Evolutionary conservation across 30 jellyfish, hydroid and myxozoan species (phyloP).

Genomic region (Hydractinia echinata): DNA sequence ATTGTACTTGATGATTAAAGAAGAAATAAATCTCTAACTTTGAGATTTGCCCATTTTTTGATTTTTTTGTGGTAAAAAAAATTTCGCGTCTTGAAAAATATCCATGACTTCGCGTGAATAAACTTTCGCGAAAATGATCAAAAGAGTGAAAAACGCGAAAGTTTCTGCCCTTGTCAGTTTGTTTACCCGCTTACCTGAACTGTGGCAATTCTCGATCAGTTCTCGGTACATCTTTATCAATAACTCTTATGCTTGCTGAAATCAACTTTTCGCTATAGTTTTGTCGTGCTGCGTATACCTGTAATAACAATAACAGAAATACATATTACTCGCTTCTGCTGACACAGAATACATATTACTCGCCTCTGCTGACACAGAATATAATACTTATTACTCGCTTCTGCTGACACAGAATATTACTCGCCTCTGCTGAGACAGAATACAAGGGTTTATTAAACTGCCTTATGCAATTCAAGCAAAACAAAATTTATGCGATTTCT

Average conservation of each 20-base stretch:
- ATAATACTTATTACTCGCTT: not conserved
- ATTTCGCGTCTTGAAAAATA: too few species aligned
- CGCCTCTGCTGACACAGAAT: not conserved
- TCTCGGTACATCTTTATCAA: conserved; percentile 90
- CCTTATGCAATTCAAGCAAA: too few species aligned
- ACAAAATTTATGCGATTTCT: too few species aligned
- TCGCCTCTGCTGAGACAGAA: too few species aligned
- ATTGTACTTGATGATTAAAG: too few species aligned
- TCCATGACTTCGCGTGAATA: too few species aligned
- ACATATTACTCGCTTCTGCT: not conserved
- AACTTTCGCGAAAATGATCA: too few species aligned
- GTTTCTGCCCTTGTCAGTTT: not conserved
- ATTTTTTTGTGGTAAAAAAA: too few species aligned
- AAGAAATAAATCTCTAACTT: too few species aligned
- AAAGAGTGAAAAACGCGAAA: too few species aligned
- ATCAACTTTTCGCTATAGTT: conserved; percentile 39
- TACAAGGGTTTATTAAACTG: too few species aligned
- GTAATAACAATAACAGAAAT: not conserved
- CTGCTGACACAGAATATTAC: not conserved
- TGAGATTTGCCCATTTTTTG: too few species aligned
- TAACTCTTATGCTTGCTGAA: conserved; percentile 55
- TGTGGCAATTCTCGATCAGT: conserved; percentile 68
- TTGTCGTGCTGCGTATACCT: conserved; percentile 89
- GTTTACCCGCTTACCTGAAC: conserved; percentile 49
- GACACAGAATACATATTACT: not conserved